phyloP scores from a whole-genome alignment of 2,113 vertebrate genomes.

The Epinephelus moara region DNA sequence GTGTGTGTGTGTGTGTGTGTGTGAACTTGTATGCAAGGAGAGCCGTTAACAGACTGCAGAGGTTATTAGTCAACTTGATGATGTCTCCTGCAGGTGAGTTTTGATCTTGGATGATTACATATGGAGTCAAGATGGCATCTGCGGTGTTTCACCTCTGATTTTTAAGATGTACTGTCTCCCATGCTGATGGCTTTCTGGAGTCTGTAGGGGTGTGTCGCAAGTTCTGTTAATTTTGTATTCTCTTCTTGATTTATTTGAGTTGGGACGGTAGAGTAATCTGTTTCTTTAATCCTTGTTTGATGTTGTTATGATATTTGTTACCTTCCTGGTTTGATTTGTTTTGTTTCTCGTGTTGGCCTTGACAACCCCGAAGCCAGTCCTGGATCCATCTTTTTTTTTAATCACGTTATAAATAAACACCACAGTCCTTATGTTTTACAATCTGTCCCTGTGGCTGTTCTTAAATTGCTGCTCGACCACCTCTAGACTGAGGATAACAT shows the following conservation, averaged over 20 bases:
- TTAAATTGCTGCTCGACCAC: not conserved
- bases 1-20: not conserved
- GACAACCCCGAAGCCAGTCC: conserved; percentile 7
- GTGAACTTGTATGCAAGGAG: not conserved
- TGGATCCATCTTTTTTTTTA: not conserved
- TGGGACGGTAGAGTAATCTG: not conserved
- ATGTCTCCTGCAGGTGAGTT: not conserved
- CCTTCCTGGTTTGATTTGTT: not conserved
- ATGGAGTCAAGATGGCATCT: not conserved
- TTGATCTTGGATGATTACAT: not conserved
- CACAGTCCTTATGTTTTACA: not conserved
- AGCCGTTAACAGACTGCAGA: not conserved
- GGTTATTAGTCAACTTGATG: not conserved
- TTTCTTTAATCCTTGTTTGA: not conserved
- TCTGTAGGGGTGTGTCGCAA: not conserved
- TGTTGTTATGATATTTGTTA: not conserved
- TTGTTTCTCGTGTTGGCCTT: not conserved
- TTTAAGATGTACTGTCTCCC: not conserved
- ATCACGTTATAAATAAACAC: conserved; percentile 9
- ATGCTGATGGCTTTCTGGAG: not conserved
- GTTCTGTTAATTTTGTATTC: not conserved
- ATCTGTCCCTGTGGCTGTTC: not conserved
- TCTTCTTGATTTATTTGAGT: not conserved
- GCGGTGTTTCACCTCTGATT: too few species aligned
- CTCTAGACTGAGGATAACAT: not conserved